These are phyloP conservation scores for Zele albiditarsus DNA, from an alignment of 2,888 invertebrate genomes.

Conservation along the genomic window DNA sequence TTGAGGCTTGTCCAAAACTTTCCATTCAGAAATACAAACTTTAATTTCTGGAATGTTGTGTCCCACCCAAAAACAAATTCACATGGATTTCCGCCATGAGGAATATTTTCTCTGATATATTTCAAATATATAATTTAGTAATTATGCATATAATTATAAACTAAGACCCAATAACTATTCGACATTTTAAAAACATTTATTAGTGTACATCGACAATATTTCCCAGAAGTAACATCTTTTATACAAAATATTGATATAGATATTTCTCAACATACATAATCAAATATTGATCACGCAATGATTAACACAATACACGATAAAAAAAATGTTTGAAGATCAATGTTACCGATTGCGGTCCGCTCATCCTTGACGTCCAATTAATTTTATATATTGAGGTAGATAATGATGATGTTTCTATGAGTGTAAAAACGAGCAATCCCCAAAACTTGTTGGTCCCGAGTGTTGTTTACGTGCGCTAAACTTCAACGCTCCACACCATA, in stretches of 20 bases:
- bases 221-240: too few species aligned
- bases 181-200: too few species aligned
- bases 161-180: too few species aligned
- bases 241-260: too few species aligned
- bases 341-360: background rate
- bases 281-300: background rate
- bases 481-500: constrained; percentile 41
- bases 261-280: background rate
- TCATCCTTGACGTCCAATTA: background rate
- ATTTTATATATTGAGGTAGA: background rate
- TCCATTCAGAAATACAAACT: too few species aligned
- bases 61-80: too few species aligned
- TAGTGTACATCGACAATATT: too few species aligned
- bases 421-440: background rate
- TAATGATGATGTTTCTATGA: background rate
- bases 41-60: too few species aligned
- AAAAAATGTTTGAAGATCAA: background rate
- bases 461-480: constrained; percentile 34
- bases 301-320: background rate
- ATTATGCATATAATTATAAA: too few species aligned
- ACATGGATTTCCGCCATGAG: too few species aligned
- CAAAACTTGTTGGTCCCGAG: constrained; percentile 30
- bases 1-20: background rate
- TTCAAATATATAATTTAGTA: too few species aligned
- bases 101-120: too few species aligned